Evolutionary conservation across 1,140 invertebrate species (phyloP).

Genomic region (Drosophila sulfurigaster): DNA sequence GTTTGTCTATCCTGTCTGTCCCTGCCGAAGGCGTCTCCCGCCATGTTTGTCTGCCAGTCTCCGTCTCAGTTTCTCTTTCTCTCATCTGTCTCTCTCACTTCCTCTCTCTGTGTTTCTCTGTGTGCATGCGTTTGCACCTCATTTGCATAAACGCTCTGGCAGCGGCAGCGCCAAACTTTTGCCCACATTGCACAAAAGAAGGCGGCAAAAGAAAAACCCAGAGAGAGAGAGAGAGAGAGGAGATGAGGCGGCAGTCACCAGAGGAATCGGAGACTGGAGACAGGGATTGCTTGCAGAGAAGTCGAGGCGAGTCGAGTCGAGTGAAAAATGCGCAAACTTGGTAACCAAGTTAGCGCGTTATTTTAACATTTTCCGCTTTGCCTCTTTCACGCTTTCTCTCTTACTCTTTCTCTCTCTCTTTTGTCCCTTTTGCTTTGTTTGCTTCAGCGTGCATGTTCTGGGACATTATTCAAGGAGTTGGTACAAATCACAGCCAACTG

Average conservation of each 20-base stretch:
- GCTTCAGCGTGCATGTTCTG: slow-evolving; percentile 10
- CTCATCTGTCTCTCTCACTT: background rate
- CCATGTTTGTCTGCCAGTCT: slow-evolving; percentile 49
- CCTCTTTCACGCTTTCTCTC: slow-evolving; percentile 13
- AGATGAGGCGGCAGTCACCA: background rate
- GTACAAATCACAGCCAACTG: slow-evolving; percentile 78
- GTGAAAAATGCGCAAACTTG: slow-evolving; percentile 83
- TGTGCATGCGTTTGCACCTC: slow-evolving; percentile 79
- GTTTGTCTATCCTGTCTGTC: slow-evolving; percentile 58
- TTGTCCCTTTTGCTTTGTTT: background rate
- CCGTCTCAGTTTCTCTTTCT: background rate
- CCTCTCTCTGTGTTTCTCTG: slow-evolving; percentile 24
- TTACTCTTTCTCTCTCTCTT: slow-evolving; percentile 1
- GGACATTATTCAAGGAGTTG: slow-evolving; percentile 66
- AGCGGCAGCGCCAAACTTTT: slow-evolving; percentile 73
- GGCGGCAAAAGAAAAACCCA: slow-evolving; percentile 53
- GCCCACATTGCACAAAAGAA: slow-evolving; percentile 78
- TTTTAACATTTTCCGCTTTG: slow-evolving; percentile 82
- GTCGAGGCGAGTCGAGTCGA: slow-evolving; percentile 56
- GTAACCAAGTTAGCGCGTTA: slow-evolving; percentile 83
- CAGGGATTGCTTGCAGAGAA: slow-evolving; percentile 20
- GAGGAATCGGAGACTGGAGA: background rate
- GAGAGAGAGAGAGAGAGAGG: background rate
- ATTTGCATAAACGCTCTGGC: slow-evolving; percentile 82
- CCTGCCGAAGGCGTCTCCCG: slow-evolving; percentile 47